Evolutionary conservation across 2,797 vertebrate genomes (phyloP), one percentile per base, ranked within the genome.

Genomic region (Bufotes viridis): DNA sequence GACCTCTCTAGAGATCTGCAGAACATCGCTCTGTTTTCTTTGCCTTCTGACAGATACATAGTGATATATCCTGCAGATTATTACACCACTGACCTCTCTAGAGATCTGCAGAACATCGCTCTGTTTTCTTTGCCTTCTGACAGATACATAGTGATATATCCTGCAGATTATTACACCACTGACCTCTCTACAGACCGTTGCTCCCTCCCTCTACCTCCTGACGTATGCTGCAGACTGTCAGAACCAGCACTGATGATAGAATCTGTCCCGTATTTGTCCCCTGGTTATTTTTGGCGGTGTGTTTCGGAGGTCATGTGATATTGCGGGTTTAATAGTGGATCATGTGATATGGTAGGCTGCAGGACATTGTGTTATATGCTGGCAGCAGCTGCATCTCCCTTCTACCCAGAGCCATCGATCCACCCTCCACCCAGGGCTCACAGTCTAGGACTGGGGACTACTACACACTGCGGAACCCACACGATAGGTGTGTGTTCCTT

Each of bases 281-380:
- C 72, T 75, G 70, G 42, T 75, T 75, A 51, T 75, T 75, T 75
- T 75, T 75, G 72, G 72, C 42, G 20, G 26, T 4, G 67, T n/a
- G 24, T 63, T 63, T 63, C 65, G 29, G n/a, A 7, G 65, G 70
- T 74, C 70, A 74, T 49, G 70, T 70, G 67, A 70, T 34, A 17
- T 70, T 5, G 2, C 13, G 67, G 67, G 10, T 51, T 75, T 75
- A 51, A 12, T 53, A 22, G 18, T 1, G 20, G 72, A 51, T 51
- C 72, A 74, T 49, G 72, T 75, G 72, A 51, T 11, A 75, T 75
- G 1, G 24, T 14, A 24, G 2, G n/a, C 2, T 17, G 15, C 26
- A 17, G 72, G 72, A 51, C 72, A 75, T 75, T 75, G 72, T 51
- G 13, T 51, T 51, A 75, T 51, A 75, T 75, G 42, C 42, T 53